Evolutionary conservation across 1,140 invertebrate genomes (phyloP).

Genomic region (Scaptomyza graminum): DNA sequence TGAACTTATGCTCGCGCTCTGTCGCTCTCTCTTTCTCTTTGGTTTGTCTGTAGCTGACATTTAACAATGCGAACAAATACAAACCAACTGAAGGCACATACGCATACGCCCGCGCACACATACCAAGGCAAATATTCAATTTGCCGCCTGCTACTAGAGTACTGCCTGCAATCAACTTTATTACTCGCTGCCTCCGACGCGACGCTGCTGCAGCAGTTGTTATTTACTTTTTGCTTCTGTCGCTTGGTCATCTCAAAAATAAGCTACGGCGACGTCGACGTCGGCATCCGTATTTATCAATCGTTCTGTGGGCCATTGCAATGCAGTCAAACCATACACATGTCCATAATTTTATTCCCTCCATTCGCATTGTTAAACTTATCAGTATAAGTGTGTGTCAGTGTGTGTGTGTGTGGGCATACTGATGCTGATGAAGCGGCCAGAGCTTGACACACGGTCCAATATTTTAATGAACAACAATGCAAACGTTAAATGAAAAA

Average conservation of each 20-base stretch:
- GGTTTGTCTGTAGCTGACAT: constrained; percentile 48
- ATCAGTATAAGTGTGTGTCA: constrained; percentile 21
- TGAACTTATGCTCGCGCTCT: constrained; percentile 19
- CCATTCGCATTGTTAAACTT: constrained; percentile 51
- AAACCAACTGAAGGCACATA: constrained; percentile 30
- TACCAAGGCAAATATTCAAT: constrained; percentile 60
- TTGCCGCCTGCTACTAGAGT: constrained; percentile 51
- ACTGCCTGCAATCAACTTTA: constrained; percentile 73
- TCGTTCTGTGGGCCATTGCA: constrained; percentile 55
- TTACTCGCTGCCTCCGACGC: constrained; percentile 45
- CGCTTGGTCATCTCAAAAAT: constrained; percentile 66
- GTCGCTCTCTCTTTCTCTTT: constrained; percentile 2
- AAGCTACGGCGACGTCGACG: constrained; percentile 31
- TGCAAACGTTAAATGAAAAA: constrained; percentile 35
- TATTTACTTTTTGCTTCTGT: constrained; percentile 53
- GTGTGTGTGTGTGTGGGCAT: constrained; percentile 12
- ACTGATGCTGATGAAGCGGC: constrained; percentile 34
- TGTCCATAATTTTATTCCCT: constrained; percentile 31
- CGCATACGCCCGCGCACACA: constrained; percentile 16
- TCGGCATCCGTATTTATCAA: constrained; percentile 60
- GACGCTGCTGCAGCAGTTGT: constrained; percentile 38
- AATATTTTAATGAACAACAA: constrained; percentile 55
- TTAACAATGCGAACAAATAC: constrained; percentile 78
- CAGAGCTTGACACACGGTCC: constrained; percentile 42
- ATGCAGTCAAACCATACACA: constrained; percentile 27